Evolutionary conservation across 2,797 vertebrate species (phyloP).

Genomic region (Cottoperca gobio): DNA sequence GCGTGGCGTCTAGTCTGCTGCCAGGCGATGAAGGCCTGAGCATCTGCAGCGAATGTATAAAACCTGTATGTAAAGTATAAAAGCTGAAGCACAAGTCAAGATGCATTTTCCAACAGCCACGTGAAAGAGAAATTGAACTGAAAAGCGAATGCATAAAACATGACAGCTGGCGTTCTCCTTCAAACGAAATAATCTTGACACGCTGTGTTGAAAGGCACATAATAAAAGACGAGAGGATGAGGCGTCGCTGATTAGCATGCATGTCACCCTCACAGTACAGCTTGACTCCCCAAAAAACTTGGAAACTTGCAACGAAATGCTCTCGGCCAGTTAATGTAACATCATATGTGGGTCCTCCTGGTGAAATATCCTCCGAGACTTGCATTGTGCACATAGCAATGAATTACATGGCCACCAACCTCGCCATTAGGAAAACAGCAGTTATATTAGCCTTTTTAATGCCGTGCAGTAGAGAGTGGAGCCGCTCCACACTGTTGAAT

Average conservation of each 20-base stretch:
- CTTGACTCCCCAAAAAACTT: slow-evolving; percentile 52
- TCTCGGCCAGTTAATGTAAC: slow-evolving; percentile 42
- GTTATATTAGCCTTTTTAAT: slow-evolving; percentile 66
- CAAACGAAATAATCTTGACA: slow-evolving; percentile 56
- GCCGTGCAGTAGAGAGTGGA: slow-evolving; percentile 33
- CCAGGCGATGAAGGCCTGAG: slow-evolving; percentile 25
- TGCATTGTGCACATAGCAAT: slow-evolving; percentile 56
- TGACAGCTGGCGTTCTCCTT: slow-evolving; percentile 61
- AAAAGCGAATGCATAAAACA: slow-evolving; percentile 74
- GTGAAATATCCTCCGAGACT: slow-evolving; percentile 47
- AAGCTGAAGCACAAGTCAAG: slow-evolving; percentile 45
- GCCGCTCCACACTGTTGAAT: slow-evolving; percentile 49
- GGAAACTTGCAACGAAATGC: slow-evolving; percentile 32
- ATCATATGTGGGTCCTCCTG: slow-evolving; percentile 54
- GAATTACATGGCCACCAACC: slow-evolving; percentile 57
- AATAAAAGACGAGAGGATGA: slow-evolving; percentile 45
- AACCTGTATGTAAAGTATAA: slow-evolving; percentile 39
- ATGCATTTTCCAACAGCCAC: slow-evolving; percentile 12
- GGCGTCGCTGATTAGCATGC: slow-evolving; percentile 63
- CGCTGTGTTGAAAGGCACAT: slow-evolving; percentile 45
- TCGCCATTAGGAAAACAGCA: slow-evolving; percentile 57
- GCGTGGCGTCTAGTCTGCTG: slow-evolving; percentile 11
- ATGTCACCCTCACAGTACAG: slow-evolving; percentile 53
- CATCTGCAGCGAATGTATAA: slow-evolving; percentile 38
- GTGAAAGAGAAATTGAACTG: slow-evolving; percentile 37